phyloP scores from a whole-genome alignment of 2,797 vertebrate genomes.

The Micromesistius poutassou region DNA sequence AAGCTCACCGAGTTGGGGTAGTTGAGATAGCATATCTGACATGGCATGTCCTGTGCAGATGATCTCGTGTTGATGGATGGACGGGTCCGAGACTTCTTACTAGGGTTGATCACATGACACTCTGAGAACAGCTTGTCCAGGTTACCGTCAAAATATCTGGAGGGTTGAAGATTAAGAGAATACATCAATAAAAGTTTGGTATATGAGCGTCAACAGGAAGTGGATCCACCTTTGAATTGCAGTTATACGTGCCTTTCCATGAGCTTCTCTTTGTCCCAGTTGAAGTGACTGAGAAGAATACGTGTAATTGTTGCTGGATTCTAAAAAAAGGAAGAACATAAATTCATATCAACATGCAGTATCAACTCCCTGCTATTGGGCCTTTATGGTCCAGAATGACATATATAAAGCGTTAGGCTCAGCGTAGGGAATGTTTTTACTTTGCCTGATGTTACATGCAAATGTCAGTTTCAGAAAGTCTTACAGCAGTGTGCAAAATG shows the following conservation, averaged over 20 bases:
- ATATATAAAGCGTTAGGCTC: background rate
- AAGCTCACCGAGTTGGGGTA: conserved; percentile 96
- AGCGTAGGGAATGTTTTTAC: background rate
- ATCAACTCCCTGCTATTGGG: background rate
- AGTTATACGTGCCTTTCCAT: conserved; percentile 90
- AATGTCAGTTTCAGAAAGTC: background rate
- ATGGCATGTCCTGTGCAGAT: conserved; percentile 97
- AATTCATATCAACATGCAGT: background rate
- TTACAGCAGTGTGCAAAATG: conserved; percentile 97
- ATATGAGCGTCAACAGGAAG: background rate
- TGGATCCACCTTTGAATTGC: background rate
- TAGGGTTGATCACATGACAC: conserved; percentile 99
- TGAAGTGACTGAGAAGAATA: conserved; percentile 99
- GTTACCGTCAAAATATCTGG: conserved; percentile 98
- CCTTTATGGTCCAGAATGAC: background rate
- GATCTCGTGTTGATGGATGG: conserved; percentile 96
- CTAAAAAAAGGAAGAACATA: conserved; percentile 66
- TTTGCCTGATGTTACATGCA: background rate
- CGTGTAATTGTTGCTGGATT: conserved; percentile 98
- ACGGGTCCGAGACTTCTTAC: conserved; percentile 96
- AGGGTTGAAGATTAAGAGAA: conserved; percentile 26
- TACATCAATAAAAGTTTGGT: background rate
- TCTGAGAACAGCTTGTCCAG: conserved; percentile 99
- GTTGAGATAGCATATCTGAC: conserved; percentile 99
- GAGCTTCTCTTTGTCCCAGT: conserved; percentile 99